Evolutionary conservation across 2,888 invertebrate species (phyloP), one percentile per base, ranked within the genome.

Genomic region (Lottia gigantea): DNA sequence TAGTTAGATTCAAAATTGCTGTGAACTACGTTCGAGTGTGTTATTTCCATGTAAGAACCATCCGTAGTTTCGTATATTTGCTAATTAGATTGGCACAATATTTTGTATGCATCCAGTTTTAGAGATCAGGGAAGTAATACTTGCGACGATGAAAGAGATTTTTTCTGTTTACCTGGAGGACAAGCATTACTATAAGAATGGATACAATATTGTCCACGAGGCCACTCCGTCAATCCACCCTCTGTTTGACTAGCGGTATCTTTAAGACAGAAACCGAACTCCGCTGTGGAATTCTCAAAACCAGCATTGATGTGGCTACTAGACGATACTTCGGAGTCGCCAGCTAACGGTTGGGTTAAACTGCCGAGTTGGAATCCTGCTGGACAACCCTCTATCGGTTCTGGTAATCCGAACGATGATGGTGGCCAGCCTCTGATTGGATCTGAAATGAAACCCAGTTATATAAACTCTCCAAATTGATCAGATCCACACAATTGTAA

Each of bases 251-350:
- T 40, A 2, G 19, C 19, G 2, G 55, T 14, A 23, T 16, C n/a
- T 55, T 55, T 19, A 23, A 55, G 11, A 55, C 55, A 55, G 23
- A 23, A 55, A 23, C 55, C 55, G 14, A 55, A 55, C 23, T 55
- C 55, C 11, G 55, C 55, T 2, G 55, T 55, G 23, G 19, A 23
- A 55, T 55, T 55, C 55, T 55, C 55, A 14, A 55, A 55, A 12
- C 55, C 55, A 55, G 55, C 55, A 23, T 55, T 55, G 23, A 55
- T 55, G 14, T 55, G 55, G 23, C 55, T 55, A 23, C 55, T 55
- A 8, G 19, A 23, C 12, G 55, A 55, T 23, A 23, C 23, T 11
- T 55, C 55, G 11, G 19, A 23, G 3, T 55, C 55, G 19, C 55
- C 55, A 23, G 55, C 55, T 23, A 55, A 23, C 55, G 55, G 55